A percentile compares a stretch with the other conserved stretches of the same genome.
Conservation (phyloP, 2,888 invertebrate genomes). For the Morpho achilles region DNA sequence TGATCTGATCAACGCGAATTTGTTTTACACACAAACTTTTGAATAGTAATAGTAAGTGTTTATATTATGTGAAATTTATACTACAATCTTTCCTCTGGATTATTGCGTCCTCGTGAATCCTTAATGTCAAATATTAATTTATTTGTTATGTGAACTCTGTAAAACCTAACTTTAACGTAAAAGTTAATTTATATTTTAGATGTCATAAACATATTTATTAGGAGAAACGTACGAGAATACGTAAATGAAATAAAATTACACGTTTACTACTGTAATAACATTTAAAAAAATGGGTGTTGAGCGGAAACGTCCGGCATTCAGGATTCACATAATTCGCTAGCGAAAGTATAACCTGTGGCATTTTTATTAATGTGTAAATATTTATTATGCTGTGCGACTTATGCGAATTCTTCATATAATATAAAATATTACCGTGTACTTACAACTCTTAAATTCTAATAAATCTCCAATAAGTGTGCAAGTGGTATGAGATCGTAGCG, state of each 20-base stretch:
- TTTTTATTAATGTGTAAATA: conserved; percentile 17
- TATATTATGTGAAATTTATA: neutral
- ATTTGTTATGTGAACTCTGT: conserved; percentile 1
- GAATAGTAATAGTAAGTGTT: neutral
- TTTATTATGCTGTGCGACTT: conserved; percentile 50
- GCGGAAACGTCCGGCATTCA: conserved; percentile 63
- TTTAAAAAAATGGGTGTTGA: conserved; percentile 44
- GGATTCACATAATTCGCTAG: conserved; percentile 72
- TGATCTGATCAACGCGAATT: conserved; percentile 25
- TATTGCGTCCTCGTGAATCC: conserved; percentile 76
- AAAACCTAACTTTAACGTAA: neutral
- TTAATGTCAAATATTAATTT: conserved; percentile 50
- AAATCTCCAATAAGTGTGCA: conserved; percentile 42
- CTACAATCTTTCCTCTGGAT: conserved; percentile 22
- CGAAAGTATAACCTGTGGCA: conserved; percentile 35
- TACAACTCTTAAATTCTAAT: conserved; percentile 46
- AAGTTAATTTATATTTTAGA: conserved; percentile 9
- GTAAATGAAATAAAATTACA: conserved; percentile 38
- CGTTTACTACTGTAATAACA: conserved; percentile 52
- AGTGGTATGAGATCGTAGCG: conserved; percentile 29
- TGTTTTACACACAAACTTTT: neutral
- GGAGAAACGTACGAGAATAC: conserved; percentile 36
- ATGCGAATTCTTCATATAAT: conserved; percentile 47
- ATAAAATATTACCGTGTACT: neutral
- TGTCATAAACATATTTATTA: conserved; percentile 51